A percentile compares a stretch with the other conserved stretches of the same genome.
Evolutionary conservation across 2,797 vertebrate genomes (phyloP).

Genomic region (Rhincodon typus): DNA sequence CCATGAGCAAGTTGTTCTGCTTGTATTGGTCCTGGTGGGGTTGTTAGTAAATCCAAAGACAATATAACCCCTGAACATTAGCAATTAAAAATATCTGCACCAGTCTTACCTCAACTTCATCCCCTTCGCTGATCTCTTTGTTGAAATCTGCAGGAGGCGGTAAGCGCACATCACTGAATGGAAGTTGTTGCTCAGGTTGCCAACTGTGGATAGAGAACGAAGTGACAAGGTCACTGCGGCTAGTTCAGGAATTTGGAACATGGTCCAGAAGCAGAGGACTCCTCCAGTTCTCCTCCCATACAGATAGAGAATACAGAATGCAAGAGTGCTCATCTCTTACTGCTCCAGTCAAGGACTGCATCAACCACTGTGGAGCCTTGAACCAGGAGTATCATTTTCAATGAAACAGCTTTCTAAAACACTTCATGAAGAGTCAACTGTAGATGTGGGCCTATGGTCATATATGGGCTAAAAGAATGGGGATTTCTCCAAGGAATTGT

Average conservation of each 20-base stretch:
- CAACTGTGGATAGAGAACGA: constrained; percentile 56
- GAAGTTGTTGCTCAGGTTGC: constrained; percentile 86
- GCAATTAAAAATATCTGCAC: not conserved
- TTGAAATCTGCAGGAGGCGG: constrained; percentile 76
- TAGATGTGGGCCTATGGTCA: not conserved
- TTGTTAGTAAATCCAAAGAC: not conserved
- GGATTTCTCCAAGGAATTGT: not conserved
- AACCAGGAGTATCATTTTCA: not conserved
- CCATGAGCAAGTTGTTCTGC: not conserved
- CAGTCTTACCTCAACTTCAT: constrained; percentile 79
- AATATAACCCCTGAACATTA: not conserved
- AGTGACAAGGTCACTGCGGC: not conserved
- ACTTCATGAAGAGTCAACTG: not conserved
- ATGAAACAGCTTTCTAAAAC: not conserved
- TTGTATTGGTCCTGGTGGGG: not conserved
- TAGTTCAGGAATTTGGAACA: not conserved
- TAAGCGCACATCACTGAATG: constrained; percentile 82
- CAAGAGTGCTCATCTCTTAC: not conserved
- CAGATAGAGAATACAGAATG: not conserved
- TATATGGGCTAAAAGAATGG: not conserved
- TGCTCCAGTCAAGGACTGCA: not conserved
- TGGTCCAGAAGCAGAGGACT: not conserved
- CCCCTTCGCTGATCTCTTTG: constrained; percentile 83
- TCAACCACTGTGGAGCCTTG: not conserved
- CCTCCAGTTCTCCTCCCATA: too few species aligned